These are phyloP conservation scores for Bubo bubo DNA, from an alignment of 2,113 vertebrate genomes.

Conservation along the genomic window DNA sequence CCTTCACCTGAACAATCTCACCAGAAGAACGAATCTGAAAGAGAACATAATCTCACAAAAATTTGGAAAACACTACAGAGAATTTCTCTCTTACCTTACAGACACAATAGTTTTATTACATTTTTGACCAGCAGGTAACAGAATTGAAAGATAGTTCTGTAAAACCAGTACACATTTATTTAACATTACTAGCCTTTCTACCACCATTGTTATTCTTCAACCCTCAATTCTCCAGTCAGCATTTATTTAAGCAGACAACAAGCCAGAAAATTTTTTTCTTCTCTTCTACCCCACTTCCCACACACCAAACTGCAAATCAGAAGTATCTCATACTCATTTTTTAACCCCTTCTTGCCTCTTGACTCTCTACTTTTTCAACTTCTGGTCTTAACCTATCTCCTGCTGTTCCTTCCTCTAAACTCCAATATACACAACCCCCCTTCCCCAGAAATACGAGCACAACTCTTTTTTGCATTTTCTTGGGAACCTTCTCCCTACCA, in stretches of 20 bases:
- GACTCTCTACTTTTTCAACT: background rate
- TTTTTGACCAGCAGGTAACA: background rate
- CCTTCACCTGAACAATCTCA: constrained; percentile 91
- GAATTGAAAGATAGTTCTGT: background rate
- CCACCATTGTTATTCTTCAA: background rate
- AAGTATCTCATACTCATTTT: background rate
- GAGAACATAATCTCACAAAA: background rate
- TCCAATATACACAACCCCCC: background rate
- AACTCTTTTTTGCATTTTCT: background rate
- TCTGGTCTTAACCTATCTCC: background rate
- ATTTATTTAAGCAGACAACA: background rate
- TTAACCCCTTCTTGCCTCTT: background rate
- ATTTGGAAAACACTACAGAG: background rate
- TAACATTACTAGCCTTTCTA: background rate
- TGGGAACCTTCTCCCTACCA: background rate
- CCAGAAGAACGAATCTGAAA: constrained; percentile 85
- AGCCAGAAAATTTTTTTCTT: background rate
- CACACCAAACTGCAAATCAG: background rate
- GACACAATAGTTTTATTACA: background rate
- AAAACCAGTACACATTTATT: background rate
- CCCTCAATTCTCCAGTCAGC: background rate
- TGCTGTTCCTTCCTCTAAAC: background rate
- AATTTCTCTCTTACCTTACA: background rate
- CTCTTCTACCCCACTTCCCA: background rate
- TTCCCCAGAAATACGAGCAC: background rate